Percentiles rank a stretch among this genome's conserved stretches.
phyloP scores from a whole-genome alignment of 2,888 invertebrate genomes.

The Phyllotreta cruciferae region DNA sequence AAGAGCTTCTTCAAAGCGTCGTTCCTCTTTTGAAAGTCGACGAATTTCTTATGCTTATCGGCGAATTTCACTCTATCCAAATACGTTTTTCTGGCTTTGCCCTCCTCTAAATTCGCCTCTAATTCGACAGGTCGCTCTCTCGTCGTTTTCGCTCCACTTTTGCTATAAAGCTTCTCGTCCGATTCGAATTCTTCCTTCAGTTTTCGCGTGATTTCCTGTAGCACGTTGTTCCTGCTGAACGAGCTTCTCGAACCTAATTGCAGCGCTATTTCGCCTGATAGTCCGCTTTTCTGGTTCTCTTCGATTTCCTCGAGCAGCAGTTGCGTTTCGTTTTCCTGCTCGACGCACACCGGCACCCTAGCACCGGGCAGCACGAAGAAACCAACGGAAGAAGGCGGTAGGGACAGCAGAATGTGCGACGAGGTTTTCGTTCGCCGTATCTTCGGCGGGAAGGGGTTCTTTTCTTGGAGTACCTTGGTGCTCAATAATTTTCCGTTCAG shows the following conservation, averaged over 20 bases:
- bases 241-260: slow-evolving; percentile 33
- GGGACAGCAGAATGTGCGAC: slow-evolving; percentile 64
- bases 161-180: slow-evolving; percentile 50
- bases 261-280: slow-evolving; percentile 53
- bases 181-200: slow-evolving; percentile 51
- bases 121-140: slow-evolving; percentile 10
- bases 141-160: slow-evolving; percentile 7
- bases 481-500: slow-evolving; percentile 71
- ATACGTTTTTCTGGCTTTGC: slow-evolving; percentile 35
- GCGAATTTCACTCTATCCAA: slow-evolving; percentile 39
- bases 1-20: slow-evolving; percentile 34
- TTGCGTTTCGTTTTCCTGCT: slow-evolving; percentile 50
- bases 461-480: slow-evolving; percentile 63
- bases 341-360: slow-evolving; percentile 66
- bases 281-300: slow-evolving; percentile 57
- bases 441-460: slow-evolving; percentile 53
- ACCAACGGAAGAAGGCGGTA: slow-evolving; percentile 73
- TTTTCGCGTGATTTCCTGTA: slow-evolving; percentile 53
- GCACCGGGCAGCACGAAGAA: slow-evolving; percentile 78
- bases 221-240: slow-evolving; percentile 40
- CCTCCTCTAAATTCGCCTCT: slow-evolving; percentile 31
- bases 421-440: slow-evolving; percentile 63
- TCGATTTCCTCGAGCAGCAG: slow-evolving; percentile 50
- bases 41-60: slow-evolving; percentile 36
- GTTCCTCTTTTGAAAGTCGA: slow-evolving; percentile 33